These are phyloP conservation scores for Formica aserva DNA, from an alignment of 2,888 invertebrate species.

Conservation along the genomic window DNA sequence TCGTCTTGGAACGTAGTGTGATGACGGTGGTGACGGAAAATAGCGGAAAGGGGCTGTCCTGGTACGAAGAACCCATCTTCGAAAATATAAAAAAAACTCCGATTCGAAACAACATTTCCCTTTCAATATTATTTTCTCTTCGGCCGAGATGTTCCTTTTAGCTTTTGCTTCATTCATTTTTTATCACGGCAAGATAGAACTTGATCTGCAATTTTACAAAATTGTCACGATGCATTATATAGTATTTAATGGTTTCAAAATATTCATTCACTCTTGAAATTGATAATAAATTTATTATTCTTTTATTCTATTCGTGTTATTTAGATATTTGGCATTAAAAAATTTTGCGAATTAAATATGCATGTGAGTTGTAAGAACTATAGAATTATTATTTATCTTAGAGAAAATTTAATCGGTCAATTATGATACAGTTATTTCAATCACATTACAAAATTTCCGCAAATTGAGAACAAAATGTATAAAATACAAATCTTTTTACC, in stretches of 20 bases:
- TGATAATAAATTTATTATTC: background rate
- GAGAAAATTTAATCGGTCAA: background rate
- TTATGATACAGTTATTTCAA: background rate
- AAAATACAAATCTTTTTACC: background rate
- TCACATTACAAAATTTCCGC: background rate
- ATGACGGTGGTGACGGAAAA: constrained; percentile 7
- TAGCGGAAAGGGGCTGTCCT: background rate
- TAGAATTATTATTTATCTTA: background rate
- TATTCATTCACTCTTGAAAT: background rate
- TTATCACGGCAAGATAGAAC: constrained; percentile 28
- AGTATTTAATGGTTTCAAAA: background rate
- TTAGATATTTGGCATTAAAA: background rate
- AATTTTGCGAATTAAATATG: background rate
- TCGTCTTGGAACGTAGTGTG: constrained; percentile 26
- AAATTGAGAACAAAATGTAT: background rate
- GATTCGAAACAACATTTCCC: constrained; percentile 61
- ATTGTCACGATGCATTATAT: background rate
- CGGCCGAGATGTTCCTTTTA: background rate
- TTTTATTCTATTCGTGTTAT: background rate
- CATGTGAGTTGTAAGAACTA: background rate
- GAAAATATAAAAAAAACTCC: constrained; percentile 26
- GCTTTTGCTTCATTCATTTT: constrained; percentile 15
- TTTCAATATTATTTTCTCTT: constrained; percentile 56
- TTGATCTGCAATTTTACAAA: constrained; percentile 19
- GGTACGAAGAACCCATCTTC: background rate